phyloP scores from a whole-genome alignment of 2,113 vertebrate species.

The Balaenoptera acutorostrata region DNA sequence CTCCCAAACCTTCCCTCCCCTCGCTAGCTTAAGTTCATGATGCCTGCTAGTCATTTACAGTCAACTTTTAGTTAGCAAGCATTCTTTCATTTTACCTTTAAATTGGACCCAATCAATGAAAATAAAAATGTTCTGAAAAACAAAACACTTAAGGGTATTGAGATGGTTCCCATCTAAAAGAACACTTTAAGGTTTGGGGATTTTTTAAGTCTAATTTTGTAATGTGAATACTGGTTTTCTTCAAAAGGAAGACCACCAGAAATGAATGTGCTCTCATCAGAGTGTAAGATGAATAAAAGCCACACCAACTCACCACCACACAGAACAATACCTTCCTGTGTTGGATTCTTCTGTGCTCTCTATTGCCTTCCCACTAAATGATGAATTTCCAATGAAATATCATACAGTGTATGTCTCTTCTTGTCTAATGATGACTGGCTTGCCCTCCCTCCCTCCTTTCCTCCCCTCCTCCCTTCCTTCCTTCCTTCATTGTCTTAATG shows the following conservation, averaged over 20 bases:
- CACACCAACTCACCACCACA: neutral
- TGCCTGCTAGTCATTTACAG: neutral
- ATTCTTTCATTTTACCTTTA: neutral
- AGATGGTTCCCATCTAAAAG: neutral
- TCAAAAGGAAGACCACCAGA: neutral
- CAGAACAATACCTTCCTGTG: neutral
- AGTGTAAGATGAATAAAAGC: neutral
- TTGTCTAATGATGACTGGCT: neutral
- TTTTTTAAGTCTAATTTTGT: neutral
- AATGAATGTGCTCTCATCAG: neutral
- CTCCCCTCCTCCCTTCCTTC: neutral
- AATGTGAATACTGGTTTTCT: neutral
- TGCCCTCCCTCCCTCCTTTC: neutral
- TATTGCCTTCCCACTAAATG: neutral
- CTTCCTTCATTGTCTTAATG: neutral
- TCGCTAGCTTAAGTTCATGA: neutral
- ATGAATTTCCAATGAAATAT: neutral
- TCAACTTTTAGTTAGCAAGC: neutral
- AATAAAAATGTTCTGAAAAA: neutral
- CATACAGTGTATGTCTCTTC: neutral
- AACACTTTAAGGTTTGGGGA: neutral
- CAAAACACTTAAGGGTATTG: neutral
- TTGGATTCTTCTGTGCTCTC: neutral
- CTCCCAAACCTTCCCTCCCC: neutral
- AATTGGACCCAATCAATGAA: neutral